These are phyloP conservation scores for Coelopa frigida DNA, from an alignment of 1,140 invertebrate genomes.

Conservation along the genomic window DNA sequence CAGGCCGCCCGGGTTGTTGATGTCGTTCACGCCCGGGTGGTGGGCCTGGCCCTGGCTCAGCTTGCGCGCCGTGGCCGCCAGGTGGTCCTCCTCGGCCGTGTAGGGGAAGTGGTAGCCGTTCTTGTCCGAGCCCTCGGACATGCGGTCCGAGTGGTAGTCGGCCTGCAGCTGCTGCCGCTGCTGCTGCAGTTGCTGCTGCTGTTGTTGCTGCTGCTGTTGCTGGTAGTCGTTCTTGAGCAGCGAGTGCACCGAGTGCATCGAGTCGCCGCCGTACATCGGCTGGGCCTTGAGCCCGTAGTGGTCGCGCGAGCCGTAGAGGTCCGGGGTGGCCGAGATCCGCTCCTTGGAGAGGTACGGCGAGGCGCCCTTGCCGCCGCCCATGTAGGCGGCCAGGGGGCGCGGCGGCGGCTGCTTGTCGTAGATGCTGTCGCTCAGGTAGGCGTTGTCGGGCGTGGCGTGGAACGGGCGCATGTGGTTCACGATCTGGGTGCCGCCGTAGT, in stretches of 20 bases:
- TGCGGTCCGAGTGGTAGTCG: constrained; percentile 51
- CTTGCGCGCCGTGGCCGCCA: constrained; percentile 48
- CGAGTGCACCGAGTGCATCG: constrained; percentile 46
- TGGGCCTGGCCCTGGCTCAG: constrained; percentile 20
- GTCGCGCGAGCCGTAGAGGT: constrained; percentile 39
- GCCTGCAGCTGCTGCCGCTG: constrained; percentile 49
- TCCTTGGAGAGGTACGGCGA: constrained; percentile 43
- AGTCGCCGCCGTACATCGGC: constrained; percentile 32
- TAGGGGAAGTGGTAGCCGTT: constrained; percentile 75
- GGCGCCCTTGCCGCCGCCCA: constrained; percentile 29
- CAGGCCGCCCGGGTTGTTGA: constrained; percentile 49
- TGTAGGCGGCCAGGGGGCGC: constrained; percentile 25
- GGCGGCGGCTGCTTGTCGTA: constrained; percentile 40
- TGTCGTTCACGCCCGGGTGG: constrained; percentile 45
- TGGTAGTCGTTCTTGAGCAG: constrained; percentile 52
- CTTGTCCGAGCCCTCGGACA: constrained; percentile 65
- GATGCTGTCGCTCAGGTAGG: constrained; percentile 39
- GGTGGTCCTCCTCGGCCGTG: constrained; percentile 53
- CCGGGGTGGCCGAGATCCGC: constrained; percentile 28
- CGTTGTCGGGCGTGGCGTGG: constrained; percentile 33
- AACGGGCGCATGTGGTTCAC: constrained; percentile 40
- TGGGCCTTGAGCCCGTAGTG: constrained; percentile 40
- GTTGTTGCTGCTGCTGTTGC: constrained; percentile 52
- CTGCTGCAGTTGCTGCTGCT: constrained; percentile 50
- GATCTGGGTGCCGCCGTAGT: constrained; percentile 35